Percentiles rank a stretch among this genome's conserved stretches.
phyloP scores from a whole-genome alignment of 2,113 vertebrate genomes.

The Pluvianellus socialis region DNA sequence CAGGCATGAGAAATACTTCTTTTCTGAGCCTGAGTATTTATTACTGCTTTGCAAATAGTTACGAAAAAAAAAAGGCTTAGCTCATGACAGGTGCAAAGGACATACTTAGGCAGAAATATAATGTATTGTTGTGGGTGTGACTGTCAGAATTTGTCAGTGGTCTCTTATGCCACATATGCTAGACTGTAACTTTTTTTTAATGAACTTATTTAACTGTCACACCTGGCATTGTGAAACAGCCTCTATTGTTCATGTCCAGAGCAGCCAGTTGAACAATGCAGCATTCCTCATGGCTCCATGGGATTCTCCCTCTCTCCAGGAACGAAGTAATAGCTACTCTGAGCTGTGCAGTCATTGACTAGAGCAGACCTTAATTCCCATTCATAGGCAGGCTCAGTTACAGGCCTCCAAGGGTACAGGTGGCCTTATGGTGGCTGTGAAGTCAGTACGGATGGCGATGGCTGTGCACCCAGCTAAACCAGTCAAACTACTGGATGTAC shows the following conservation, averaged over 20 bases:
- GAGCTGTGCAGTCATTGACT: not conserved
- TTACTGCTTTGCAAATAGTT: constrained; percentile 66
- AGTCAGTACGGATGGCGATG: not conserved
- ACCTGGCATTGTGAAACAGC: not conserved
- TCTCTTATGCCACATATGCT: constrained; percentile 3
- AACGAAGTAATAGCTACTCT: not conserved
- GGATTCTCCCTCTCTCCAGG: constrained; percentile 17
- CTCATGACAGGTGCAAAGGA: constrained; percentile 43
- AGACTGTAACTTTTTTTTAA: not conserved
- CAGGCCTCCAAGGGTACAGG: not conserved
- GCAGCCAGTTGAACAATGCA: not conserved
- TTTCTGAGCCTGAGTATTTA: constrained; percentile 75
- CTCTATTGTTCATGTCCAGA: not conserved
- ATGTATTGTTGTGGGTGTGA: constrained; percentile 41
- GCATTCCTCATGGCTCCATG: not conserved
- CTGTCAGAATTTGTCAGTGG: constrained; percentile 34
- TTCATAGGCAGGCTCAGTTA: not conserved
- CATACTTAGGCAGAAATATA: constrained; percentile 42
- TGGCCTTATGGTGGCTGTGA: not conserved
- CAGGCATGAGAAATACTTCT: constrained; percentile 50
- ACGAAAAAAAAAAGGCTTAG: constrained; percentile 41
- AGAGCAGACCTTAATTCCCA: not conserved
- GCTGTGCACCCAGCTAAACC: not conserved
- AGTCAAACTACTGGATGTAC: not conserved
- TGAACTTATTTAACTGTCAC: constrained; percentile 16